Evolutionary conservation across 2,113 vertebrate species (phyloP), one percentile per base, ranked within the genome.

Genomic region (Motacilla alba): DNA sequence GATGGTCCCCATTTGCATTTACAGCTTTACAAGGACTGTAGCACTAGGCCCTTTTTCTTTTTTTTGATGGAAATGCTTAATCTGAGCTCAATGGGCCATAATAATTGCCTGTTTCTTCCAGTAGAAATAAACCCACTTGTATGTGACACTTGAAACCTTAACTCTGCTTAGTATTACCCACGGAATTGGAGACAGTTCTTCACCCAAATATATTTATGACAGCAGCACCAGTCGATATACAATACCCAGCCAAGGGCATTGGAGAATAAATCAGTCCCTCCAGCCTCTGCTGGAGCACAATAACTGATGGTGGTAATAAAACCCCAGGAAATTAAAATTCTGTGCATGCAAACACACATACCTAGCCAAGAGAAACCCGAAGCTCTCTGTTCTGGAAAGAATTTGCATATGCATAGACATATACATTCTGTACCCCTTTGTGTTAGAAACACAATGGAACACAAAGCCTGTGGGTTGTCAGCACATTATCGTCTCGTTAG

Each of bases 71-170:
- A 95, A 95, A 96, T 93, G 90, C 90, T 96, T 94, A 96, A 93
- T 97, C 93, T 96, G 92, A 93, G 72, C 68, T 94, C 89, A 96
- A 91, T 97, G 94, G 92, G 88, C 93, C 92, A 84, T 95, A 96
- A 92, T 95, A 96, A 95, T 94, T 95, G 90, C 79, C 93, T 86
- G 83, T 90, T 96, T 95, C 85, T 95, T 97, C 39, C 93, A 80
- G 83, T 3, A 93, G 94, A 83, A 90, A 93, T 87, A 94, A 95
- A 89, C 90, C 77, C 86, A 93, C 85, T 90, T 95, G 68, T 96
- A 95, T 83, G 72, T 91, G 92, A 86, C 87, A 94, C 93, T 94
- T 83, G 79, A 93, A 96, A 93, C 82, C 75, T 93, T 95, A 93
- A 95, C 91, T 95, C 78, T 91, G 76, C 70, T 96, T 77, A 74